These are phyloP conservation scores for Choloepus hoffmanni DNA, from an alignment of 2,113 vertebrate genomes.

Conservation along the genomic window DNA sequence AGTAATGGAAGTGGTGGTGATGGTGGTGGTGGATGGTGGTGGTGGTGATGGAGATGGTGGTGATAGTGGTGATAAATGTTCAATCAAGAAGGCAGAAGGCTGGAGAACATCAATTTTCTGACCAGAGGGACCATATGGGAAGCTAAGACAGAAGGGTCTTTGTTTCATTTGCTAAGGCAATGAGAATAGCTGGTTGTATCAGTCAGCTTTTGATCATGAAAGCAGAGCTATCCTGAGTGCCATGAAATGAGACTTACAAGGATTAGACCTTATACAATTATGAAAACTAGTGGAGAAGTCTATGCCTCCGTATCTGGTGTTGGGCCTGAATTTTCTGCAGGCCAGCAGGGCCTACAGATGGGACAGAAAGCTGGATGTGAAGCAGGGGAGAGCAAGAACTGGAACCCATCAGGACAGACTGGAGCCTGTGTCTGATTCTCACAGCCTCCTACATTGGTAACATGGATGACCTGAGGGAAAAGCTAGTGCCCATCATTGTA, in stretches of 20 bases:
- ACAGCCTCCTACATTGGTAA: background rate
- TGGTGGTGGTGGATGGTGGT: background rate
- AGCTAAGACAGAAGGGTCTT: background rate
- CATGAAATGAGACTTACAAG: background rate
- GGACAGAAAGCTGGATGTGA: background rate
- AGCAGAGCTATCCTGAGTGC: background rate
- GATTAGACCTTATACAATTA: background rate
- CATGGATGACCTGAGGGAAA: background rate
- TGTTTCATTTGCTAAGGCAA: background rate
- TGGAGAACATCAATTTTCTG: background rate
- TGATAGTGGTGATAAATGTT: background rate
- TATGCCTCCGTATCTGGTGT: background rate
- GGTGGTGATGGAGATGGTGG: background rate
- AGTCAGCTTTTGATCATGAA: background rate
- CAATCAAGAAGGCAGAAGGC: background rate
- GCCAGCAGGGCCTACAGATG: background rate
- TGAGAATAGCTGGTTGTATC: background rate
- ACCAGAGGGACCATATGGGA: background rate
- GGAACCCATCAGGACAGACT: background rate
- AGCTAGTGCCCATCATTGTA: background rate
- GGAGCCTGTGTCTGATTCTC: background rate
- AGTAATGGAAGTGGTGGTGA: background rate
- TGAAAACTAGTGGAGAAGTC: background rate
- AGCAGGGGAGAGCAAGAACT: background rate
- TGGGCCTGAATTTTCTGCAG: background rate